Conservation (phyloP, 2,113 vertebrate genomes). For the Oxyruncus cristatus region DNA sequence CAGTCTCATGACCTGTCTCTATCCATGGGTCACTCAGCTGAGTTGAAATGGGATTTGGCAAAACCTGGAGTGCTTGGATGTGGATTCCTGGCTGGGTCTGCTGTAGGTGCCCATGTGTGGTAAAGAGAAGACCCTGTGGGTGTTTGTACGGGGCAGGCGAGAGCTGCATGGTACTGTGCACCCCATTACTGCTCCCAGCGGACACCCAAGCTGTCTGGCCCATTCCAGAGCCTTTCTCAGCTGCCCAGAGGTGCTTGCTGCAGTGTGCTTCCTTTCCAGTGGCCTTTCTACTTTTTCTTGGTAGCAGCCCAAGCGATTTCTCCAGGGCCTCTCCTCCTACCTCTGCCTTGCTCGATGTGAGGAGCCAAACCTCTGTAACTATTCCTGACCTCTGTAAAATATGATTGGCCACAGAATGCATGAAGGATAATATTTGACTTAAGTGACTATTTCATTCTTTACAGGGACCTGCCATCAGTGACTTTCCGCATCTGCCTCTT, state of each 20-base stretch:
- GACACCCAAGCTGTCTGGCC: rapidly evolving
- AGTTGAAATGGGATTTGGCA: not conserved
- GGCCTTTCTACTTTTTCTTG: not conserved
- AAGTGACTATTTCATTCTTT: not conserved
- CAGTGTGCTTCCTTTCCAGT: not conserved
- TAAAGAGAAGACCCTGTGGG: not conserved
- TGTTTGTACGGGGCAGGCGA: rapidly evolving
- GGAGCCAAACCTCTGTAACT: not conserved
- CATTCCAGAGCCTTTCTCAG: not conserved
- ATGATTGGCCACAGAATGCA: not conserved
- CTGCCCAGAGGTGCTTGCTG: not conserved
- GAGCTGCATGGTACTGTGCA: rapidly evolving
- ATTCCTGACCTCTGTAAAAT: not conserved
- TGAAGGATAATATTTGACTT: not conserved
- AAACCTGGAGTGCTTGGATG: not conserved
- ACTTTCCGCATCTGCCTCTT: not conserved
- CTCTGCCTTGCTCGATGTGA: not conserved
- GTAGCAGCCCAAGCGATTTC: not conserved
- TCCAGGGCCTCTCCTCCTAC: not conserved
- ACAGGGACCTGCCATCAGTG: not conserved
- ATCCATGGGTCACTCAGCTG: not conserved
- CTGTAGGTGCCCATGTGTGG: not conserved
- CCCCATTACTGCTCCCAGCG: rapidly evolving
- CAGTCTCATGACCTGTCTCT: not conserved
- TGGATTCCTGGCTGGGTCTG: not conserved